Base-by-base conservation (phyloP, 2,888 invertebrate genomes). In the Atrina japonica region DNA sequence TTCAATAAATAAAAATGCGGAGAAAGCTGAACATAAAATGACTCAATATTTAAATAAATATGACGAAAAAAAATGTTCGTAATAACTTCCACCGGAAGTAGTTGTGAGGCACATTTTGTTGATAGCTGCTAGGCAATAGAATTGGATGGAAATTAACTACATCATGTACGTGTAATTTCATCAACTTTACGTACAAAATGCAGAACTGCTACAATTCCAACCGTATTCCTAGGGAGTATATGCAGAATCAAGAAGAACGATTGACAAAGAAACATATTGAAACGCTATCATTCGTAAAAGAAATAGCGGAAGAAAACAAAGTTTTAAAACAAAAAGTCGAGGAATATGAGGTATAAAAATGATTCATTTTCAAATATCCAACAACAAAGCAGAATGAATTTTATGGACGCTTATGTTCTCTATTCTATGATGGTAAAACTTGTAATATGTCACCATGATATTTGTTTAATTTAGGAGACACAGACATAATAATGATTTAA, bases 281-380 rank as follows among this genome's bases (percentile, higher is more conserved):
- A 59, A 87, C 89, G 9, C 73, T 88, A 41, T 80, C 84, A 60
- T 88, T 89, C 75, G 78, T 88, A 5, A 87, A 89, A 73, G 88
- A 89, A 50, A 77, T 88, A 18, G 88, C 83, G 11, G 81, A 80
- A 43, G 87, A 89, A 77, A 89, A 89, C 73, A 88, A 87, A 74
- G 65, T 75, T 5, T 69, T 89, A 29, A 88, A 88, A 65, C 73
- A 78, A 18, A 78, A 73, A 65, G 67, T 88, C n/a, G 80, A 83
- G 49, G 84, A 85, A 45, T 76, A 85, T 3, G 87, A 88, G 87
- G 88, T 88, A 77, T 40, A 35, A 35, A 11, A 35, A 35, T 35
- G 35, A 35, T 7, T 35, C 35, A 35, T 35, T 35, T 35, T 7
- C 11, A 11, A 35, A 35, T 5, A 35, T 5, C 35, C 35, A n/a